These are phyloP conservation scores for Drosophila mulleri DNA, from an alignment of 2,888 invertebrate species.

Conservation along the genomic window DNA sequence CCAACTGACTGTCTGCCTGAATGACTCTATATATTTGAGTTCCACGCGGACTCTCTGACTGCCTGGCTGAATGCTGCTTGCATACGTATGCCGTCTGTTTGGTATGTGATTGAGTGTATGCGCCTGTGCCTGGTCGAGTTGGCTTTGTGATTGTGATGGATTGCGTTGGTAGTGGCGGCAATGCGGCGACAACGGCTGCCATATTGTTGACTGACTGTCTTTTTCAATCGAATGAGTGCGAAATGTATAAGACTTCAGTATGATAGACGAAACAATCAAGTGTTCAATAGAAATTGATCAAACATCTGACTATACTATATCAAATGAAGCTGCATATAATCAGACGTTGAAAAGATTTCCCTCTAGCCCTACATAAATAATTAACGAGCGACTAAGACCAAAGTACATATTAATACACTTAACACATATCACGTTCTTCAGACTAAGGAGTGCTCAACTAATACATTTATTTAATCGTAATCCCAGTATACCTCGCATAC, in stretches of 20 bases:
- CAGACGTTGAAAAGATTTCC: no score
- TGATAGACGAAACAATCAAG: background rate
- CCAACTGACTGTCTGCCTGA: conserved; percentile 42
- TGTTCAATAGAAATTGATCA: conserved; percentile 3
- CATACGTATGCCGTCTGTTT: conserved; percentile 12
- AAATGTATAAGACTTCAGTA: conserved; percentile 7
- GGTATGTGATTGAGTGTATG: conserved; percentile 28
- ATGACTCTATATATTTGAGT: conserved; percentile 50
- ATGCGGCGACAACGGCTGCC: conserved; percentile 51
- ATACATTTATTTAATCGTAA: no score
- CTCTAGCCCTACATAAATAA: no score
- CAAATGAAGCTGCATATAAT: no score
- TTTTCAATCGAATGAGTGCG: conserved; percentile 24
- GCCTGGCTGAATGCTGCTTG: conserved; percentile 4
- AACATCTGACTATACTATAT: no score
- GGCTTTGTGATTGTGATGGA: conserved; percentile 74
- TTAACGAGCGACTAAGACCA: no score
- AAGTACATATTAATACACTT: no score
- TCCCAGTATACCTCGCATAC: no score
- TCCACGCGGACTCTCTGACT: background rate
- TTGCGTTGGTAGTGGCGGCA: conserved; percentile 59
- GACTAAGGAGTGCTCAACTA: no score
- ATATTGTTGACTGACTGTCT: conserved; percentile 47
- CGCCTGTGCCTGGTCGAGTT: conserved; percentile 57
- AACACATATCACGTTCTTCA: no score